phyloP scores from a whole-genome alignment of 2,888 invertebrate genomes.

The Eutolmus rufibarbis region DNA sequence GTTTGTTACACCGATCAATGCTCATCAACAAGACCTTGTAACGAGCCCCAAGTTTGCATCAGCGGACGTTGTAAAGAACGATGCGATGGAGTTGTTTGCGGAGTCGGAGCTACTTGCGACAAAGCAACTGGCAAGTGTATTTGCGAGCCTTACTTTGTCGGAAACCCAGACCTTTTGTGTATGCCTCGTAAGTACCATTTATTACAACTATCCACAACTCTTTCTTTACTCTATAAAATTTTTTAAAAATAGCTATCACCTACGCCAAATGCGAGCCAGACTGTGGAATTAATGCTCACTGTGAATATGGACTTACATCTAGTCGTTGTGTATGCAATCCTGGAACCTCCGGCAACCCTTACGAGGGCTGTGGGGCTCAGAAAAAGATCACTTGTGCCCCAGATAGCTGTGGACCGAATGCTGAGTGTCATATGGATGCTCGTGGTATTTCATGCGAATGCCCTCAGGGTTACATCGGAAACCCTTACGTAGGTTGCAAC shows the following conservation, averaged over 20 bases:
- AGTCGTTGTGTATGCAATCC: conserved; percentile 85
- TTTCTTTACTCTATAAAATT: background rate
- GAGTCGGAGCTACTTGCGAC: conserved; percentile 87
- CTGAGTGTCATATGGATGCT: conserved; percentile 79
- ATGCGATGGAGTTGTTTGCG: conserved; percentile 86
- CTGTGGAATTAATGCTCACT: conserved; percentile 86
- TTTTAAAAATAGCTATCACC: conserved; percentile 70
- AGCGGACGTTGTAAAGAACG: conserved; percentile 87
- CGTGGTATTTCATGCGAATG: conserved; percentile 83
- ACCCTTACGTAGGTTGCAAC: conserved; percentile 84
- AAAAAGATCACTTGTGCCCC: conserved; percentile 75
- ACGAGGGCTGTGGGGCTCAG: conserved; percentile 77
- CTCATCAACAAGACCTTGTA: conserved; percentile 78
- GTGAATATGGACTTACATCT: conserved; percentile 76
- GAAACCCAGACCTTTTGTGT: conserved; percentile 87
- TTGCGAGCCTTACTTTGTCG: conserved; percentile 86
- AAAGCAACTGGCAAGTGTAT: conserved; percentile 81
- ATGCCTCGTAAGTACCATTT: conserved; percentile 79
- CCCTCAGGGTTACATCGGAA: conserved; percentile 82
- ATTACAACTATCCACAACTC: background rate
- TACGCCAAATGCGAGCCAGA: conserved; percentile 80
- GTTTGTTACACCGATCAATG: conserved; percentile 83
- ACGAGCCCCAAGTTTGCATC: conserved; percentile 81
- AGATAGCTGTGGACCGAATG: conserved; percentile 78
- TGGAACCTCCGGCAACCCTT: conserved; percentile 87